Conservation (phyloP, 2,888 invertebrate genomes). For the Keiferia lycopersicella region DNA sequence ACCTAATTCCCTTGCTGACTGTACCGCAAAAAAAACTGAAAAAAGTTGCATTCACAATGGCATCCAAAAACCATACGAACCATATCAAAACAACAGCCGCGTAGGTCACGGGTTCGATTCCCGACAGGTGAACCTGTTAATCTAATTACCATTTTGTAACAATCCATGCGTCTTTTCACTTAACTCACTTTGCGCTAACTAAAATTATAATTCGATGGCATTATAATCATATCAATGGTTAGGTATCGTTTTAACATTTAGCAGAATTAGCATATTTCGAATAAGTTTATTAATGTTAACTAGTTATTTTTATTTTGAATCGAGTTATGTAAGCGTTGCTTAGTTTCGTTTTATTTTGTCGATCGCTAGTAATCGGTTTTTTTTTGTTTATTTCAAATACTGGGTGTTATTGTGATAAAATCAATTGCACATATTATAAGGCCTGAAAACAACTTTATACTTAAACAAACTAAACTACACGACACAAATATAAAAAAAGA, state of each 20-base stretch:
- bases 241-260: slow-evolving; percentile 13
- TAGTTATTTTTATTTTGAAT: not conserved
- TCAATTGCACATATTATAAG: too few relatives aligned
- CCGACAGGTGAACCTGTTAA: not conserved
- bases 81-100: not conserved
- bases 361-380: not conserved
- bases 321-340: not conserved
- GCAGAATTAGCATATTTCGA: slow-evolving; percentile 1
- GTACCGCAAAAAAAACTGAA: too few relatives aligned
- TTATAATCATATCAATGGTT: not conserved
- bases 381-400: not conserved
- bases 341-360: not conserved
- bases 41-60: not conserved
- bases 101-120: not conserved
- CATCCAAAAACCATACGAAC: slow-evolving; percentile 11
- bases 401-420: too few relatives aligned
- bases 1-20: too few relatives aligned
- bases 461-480: too few relatives aligned
- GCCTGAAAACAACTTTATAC: too few relatives aligned
- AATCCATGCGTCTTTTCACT: slow-evolving; percentile 11
- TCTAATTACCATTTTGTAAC: slow-evolving; percentile 2
- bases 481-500: too few relatives aligned
- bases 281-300: not conserved
- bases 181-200: not conserved
- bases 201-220: not conserved